Evolutionary conservation across 2,888 invertebrate genomes (phyloP).

Genomic region (Epinotia bilunana): DNA sequence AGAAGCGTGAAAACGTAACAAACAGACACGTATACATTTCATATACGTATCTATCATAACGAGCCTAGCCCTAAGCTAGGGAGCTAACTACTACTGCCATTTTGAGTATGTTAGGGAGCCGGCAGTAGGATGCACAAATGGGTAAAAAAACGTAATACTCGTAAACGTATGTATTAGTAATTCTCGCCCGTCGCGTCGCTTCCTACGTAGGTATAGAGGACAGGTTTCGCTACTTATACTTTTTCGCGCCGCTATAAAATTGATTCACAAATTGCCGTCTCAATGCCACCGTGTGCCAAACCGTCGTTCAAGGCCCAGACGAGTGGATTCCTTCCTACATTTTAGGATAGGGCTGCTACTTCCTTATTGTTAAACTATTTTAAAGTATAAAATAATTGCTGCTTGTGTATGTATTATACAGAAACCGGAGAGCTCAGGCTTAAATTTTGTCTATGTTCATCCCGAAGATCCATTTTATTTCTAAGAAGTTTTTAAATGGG

Average conservation of each 20-base stretch:
- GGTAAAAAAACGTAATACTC: neutral
- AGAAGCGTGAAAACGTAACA: neutral
- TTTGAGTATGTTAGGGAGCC: neutral
- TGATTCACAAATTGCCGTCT: conserved; percentile 44
- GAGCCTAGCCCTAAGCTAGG: no score
- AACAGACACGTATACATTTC: neutral
- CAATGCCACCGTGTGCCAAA: conserved; percentile 42
- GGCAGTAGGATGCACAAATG: neutral
- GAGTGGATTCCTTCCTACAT: conserved; percentile 20
- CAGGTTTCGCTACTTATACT: conserved; percentile 6
- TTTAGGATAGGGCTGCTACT: conserved; percentile 23
- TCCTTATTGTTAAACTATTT: conserved; percentile 5
- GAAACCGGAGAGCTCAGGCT: no score
- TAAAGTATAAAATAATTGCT: neutral
- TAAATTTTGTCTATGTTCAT: no score
- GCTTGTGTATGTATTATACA: no score
- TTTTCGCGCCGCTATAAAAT: conserved; percentile 40
- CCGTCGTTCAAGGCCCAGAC: conserved; percentile 37
- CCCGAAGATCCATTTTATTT: no score
- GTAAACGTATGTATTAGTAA: neutral
- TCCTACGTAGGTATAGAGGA: neutral
- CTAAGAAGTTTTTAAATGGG: no score
- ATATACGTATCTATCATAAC: neutral
- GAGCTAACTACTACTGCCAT: no score
- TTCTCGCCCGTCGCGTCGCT: neutral